Evolutionary conservation across 92 coral and sea anemone genomes (phyloP), one percentile per base, ranked within the genome.

Genomic region (Diadumene lineata): DNA sequence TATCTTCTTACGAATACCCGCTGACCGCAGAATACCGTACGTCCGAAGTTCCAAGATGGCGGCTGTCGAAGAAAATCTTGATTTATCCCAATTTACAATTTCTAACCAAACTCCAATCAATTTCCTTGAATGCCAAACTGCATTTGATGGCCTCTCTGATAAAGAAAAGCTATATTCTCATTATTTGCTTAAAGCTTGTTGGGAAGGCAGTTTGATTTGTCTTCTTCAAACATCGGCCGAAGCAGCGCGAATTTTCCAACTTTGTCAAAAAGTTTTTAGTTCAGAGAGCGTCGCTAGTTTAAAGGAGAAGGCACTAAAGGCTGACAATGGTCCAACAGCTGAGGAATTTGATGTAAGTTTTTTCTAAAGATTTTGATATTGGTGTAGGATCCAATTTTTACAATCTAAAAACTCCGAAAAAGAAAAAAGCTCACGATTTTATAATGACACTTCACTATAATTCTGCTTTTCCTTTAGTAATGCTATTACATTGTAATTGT

Each of bases 151-250:
- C 19, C 81, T 96, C 18, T 86, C 93, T 31, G 71, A 79, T 11
- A 75, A 86, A 68, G 98, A 96, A 77, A 89, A 96, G 77, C 80
- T 85, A 19, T 96, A 96, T 53, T 89, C 99, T 17, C 97, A 96
- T 78, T 89, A 86, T 58, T 68, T 96, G 18, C 73, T 87, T 44
- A 82, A 72, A 50, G 99, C 99, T 19, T 92, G 92, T 9, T 96
- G 99, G 99, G 89, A 96, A 56, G 99, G 97, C 7, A 90, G 92
- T 31, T 75, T 86, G 31, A 92, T 92, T 76, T 96, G 99, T 68
- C 81, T 96, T 63, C 81, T 96, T 31, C 99, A 96, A 55, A 87
- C 97, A 0, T 96, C 99, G 0, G 96, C 99, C 1, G 99, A 96
- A 63, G 91, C 97, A 0, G 92, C 99, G 4, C 92, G 97, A 69